Evolutionary conservation across 2,797 vertebrate genomes (phyloP), one percentile per base, ranked within the genome.

Genomic region (Channa striata): DNA sequence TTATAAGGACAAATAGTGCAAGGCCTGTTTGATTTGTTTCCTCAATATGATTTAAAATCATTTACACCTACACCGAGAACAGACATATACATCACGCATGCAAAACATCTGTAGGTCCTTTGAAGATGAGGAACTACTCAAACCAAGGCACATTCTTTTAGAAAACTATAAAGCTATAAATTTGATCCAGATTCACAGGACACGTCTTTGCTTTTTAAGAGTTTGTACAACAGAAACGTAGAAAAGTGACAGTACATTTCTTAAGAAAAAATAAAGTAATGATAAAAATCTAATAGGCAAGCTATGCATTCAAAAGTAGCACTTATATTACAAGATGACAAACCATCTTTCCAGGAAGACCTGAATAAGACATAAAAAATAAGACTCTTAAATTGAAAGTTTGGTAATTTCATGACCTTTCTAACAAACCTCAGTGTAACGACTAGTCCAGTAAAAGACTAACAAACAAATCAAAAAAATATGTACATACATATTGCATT

Each of bases 391-490:
- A 19, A 25, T 65, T 68, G 54, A 62, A 64, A 23, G 67, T 88
- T 87, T 83, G 86, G 83, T 53, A 68, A 76, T 11, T 58, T 70
- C 57, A 67, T 75, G 46, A 86, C 59, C 25, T 68, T 69, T 71
- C 30, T 61, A 60, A 60, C 11, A 60, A 59, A 69, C 56, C 20
- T 72, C 92, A 93, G 92, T 93, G 91, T 91, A 66, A 39, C 17
- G 83, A 93, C 90, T 89, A 63, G 40, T 88, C 65, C 89, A 92
- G 85, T 87, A 66, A 77, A 62, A 79, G 59, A 81, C 66, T 74
- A 62, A 30, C 4, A 6, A 30, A 59, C 56, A n/a, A n/a, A n/a
- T n/a, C n/a, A n/a, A n/a, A n/a, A n/a, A n/a, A 68, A 71, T 69
- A 79, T 86, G 74, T 82, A 87, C 83, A 90, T 60, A 84, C 74